Percentiles rank a stretch among this genome's conserved stretches.
Conservation (phyloP, 2,888 invertebrate genomes). For the Doris montereyensis region DNA sequence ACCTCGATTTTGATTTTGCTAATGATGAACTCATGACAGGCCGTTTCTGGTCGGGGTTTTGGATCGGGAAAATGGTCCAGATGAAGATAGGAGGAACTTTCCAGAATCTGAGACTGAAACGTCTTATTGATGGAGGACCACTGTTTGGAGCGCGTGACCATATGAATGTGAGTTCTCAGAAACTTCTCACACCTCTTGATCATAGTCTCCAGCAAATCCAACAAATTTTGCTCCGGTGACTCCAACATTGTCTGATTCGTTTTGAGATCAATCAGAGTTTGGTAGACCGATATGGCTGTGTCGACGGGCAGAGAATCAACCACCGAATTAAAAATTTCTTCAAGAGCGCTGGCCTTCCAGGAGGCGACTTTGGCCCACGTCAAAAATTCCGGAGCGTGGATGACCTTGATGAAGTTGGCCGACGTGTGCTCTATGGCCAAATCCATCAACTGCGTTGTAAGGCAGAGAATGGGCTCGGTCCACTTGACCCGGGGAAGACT, state of each 20-base stretch:
- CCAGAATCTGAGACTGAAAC: constrained; percentile 52
- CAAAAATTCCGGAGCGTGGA: constrained; percentile 80
- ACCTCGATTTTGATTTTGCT: too few relatives aligned
- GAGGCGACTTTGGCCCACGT: constrained; percentile 79
- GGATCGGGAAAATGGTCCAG: neutral
- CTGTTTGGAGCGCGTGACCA: constrained; percentile 53
- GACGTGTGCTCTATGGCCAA: constrained; percentile 86
- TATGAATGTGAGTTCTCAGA: constrained; percentile 60
- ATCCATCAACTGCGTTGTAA: constrained; percentile 86
- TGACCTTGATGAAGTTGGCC: constrained; percentile 83
- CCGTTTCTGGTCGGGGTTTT: neutral
- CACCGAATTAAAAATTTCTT: constrained; percentile 85
- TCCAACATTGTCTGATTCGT: constrained; percentile 28
- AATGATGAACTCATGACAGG: too few relatives aligned
- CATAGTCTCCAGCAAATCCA: constrained; percentile 52
- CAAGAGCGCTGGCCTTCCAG: constrained; percentile 83
- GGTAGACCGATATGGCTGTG: constrained; percentile 86
- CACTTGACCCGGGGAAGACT: constrained; percentile 86
- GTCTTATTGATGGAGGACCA: constrained; percentile 55
- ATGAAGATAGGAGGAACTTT: constrained; percentile 42
- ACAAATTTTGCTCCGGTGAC: constrained; percentile 48
- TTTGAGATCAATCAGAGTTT: constrained; percentile 73
- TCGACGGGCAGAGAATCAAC: constrained; percentile 86
- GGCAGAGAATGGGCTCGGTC: constrained; percentile 85
- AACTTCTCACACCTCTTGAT: constrained; percentile 58